Percentiles rank a stretch among this genome's conserved stretches.
phyloP scores from a whole-genome alignment of 1,140 invertebrate genomes.

The Ylistrum balloti region DNA sequence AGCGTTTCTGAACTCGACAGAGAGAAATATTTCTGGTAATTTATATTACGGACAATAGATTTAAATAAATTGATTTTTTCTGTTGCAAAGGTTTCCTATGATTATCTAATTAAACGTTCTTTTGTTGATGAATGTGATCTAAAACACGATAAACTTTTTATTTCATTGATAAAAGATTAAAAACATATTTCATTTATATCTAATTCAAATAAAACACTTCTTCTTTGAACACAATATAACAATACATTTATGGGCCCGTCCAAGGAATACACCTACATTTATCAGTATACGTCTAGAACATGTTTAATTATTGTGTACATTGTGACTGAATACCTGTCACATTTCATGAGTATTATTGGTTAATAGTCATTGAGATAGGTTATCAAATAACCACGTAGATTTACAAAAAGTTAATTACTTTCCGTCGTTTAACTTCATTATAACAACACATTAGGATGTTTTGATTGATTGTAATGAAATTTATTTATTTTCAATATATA shows the following conservation, averaged over 20 bases:
- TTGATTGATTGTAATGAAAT: too few species aligned
- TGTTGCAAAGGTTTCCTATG: not conserved
- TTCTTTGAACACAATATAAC: not conserved
- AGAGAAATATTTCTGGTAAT: not conserved
- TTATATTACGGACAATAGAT: not conserved
- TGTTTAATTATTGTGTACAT: not conserved
- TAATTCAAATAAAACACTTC: not conserved
- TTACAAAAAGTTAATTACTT: not conserved
- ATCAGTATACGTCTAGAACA: not conserved
- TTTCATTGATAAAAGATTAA: not conserved
- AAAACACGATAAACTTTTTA: not conserved
- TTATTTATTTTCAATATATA: not conserved
- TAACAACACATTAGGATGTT: not conserved
- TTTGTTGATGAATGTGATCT: not conserved
- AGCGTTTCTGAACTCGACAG: not conserved
- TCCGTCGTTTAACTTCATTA: not conserved
- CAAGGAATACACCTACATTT: not conserved
- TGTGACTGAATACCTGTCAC: not conserved
- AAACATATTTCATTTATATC: not conserved
- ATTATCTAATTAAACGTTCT: not conserved
- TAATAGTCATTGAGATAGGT: not conserved
- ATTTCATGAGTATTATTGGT: not conserved
- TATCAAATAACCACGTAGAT: not conserved
- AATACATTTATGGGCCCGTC: not conserved
- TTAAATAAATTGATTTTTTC: not conserved